phyloP scores from a whole-genome alignment of 1,140 invertebrate genomes.

The Ganaspis sp. region DNA sequence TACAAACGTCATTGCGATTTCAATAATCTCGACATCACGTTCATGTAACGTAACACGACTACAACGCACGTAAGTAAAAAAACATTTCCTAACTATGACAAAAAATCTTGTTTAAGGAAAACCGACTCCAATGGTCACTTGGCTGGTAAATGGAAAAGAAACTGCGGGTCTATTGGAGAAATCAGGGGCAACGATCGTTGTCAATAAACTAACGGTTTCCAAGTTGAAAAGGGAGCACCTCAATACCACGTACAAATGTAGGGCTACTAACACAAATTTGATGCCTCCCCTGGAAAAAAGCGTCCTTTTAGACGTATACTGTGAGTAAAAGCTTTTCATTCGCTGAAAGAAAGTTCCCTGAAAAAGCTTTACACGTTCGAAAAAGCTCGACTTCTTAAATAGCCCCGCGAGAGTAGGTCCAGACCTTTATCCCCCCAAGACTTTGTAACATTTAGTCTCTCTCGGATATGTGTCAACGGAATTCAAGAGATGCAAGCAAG shows the following conservation, averaged over 20 bases:
- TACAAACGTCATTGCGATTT: too few relatives aligned
- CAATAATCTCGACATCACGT: too few relatives aligned
- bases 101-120: conserved; percentile 79
- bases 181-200: conserved; percentile 84
- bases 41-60: too few relatives aligned
- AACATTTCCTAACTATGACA: neutral
- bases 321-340: conserved; percentile 78
- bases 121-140: conserved; percentile 86
- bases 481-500: conserved; percentile 31
- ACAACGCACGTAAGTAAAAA: neutral
- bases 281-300: conserved; percentile 87
- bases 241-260: conserved; percentile 90
- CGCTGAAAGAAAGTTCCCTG: neutral
- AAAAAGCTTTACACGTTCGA: conserved; percentile 11
- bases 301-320: conserved; percentile 86
- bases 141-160: conserved; percentile 84
- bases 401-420: conserved; percentile 27
- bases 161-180: conserved; percentile 76
- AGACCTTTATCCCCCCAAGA: conserved; percentile 1
- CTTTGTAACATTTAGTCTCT: neutral
- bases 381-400: conserved; percentile 18
- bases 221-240: conserved; percentile 84
- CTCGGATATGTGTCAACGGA: conserved; percentile 28
- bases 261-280: conserved; percentile 90
- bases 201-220: conserved; percentile 85